Base-by-base conservation (phyloP, 2,888 invertebrate species). In the Orthosia gracilis region DNA sequence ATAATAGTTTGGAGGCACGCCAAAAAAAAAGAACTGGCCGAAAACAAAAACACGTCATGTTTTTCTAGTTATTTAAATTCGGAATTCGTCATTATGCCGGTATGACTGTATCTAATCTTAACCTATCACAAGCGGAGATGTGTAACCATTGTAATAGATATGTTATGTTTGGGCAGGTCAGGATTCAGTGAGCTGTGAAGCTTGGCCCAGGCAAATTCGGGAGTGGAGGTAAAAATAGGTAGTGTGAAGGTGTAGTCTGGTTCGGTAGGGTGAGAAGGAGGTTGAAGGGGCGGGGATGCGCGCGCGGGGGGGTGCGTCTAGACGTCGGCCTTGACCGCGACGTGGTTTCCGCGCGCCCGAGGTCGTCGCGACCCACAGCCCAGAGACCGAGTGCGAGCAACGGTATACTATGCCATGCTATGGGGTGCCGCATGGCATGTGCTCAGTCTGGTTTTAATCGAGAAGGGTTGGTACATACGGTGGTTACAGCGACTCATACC, bases 321-420 rank as follows among this genome's bases (percentile, higher is more conserved):
- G 95, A 95, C 95, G 85, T 79, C 91, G 95, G 96, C 96, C 96
- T 96, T 96, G 96, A 95, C 96, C 96, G 94, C 89, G 93, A 91
- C 91, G 88, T 92, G 92, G 95, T 95, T 96, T 96, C 94, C 95
- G 96, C 94, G 94, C 94, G 91, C 88, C 85, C 93, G 94, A 94
- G 94, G 95, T 94, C 95, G 93, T 82, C 74, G 86, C 93, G 93
- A 92, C 94, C 94, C 93, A 90, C 91, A 95, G 93, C 94, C 94
- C 92, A 94, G 92, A 94, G 92, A 94, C 94, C 94, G 93, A 95
- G 85, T 95, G 91, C 87, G 89, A 80, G 80, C 85, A 76, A 84
- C 86, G 86, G 84, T 88, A 86, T 78, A 83, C 84, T 85, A 84
- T 80, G 69, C 77, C 57, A 72, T 18, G 64, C 47, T 78, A 65